Evolutionary conservation across 2,888 invertebrate genomes (phyloP).

Genomic region (Megalurothrips usitatus): DNA sequence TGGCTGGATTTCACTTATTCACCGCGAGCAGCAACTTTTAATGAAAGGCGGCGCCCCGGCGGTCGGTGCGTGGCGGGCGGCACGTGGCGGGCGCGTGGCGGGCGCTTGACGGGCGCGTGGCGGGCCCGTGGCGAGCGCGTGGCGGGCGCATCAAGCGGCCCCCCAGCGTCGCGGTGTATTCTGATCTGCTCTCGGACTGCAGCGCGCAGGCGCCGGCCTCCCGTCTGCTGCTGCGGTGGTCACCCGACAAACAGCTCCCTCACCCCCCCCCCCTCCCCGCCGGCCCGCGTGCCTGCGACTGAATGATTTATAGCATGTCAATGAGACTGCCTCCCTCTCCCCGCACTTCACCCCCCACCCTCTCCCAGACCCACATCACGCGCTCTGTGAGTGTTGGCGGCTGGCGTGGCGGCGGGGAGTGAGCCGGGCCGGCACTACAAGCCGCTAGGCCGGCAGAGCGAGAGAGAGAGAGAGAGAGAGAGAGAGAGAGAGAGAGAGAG

Average conservation of each 20-base stretch:
- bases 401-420: neutral
- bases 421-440: neutral
- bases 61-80: too few species aligned
- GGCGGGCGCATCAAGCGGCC: too few species aligned
- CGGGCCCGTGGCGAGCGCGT: too few species aligned
- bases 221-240: too few species aligned
- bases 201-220: too few species aligned
- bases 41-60: neutral
- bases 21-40: slow-evolving; percentile 3
- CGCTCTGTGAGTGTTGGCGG: neutral
- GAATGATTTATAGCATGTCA: slow-evolving; percentile 25
- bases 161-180: too few species aligned
- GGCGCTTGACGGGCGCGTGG: too few species aligned
- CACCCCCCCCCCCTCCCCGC: neutral
- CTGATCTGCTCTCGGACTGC: too few species aligned
- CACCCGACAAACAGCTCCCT: too few species aligned
- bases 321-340: neutral
- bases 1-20: slow-evolving; percentile 16
- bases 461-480: neutral
- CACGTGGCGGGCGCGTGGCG: too few species aligned
- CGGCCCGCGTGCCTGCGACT: neutral
- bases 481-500: neutral
- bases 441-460: neutral
- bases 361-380: neutral
- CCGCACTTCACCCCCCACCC: neutral